Base-by-base conservation (phyloP, 37 sponge, comb jelly and placozoan genomes). In the Theonella swinhoei region DNA sequence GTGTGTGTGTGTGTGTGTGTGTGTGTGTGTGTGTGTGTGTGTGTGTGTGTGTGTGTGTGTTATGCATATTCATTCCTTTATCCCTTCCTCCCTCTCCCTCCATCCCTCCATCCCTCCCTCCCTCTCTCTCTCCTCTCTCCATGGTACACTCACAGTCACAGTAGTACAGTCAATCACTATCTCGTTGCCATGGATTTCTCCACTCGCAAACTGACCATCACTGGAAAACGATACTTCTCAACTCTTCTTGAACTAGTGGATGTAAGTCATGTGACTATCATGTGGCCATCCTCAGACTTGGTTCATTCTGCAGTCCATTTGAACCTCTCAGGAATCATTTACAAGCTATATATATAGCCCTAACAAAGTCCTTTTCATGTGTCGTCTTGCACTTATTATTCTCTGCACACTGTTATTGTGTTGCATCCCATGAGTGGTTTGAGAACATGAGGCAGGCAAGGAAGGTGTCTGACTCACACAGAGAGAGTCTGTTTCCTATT, bases 171-270 rank as follows among this genome's bases (percentile, higher is more conserved):
- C 24, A 30, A 70, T 2, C 93, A 93, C 74, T 93, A 88, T 65
- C 75, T 93, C 68, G 66, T 93, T 32, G 93, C 89, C 62, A 88
- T 76, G 61, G 77, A 88, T 40, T 61, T 69, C 60, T 80, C 75
- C 70, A 88, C 69, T 5, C 39, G 80, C 14, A 66, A 77, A 39
- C n/a, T 93, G 29, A 88, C 93, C 39, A 69, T 89, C 40, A 62
- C 78, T 84, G 90, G 85, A 37, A 64, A 75, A 58, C 83, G 47
- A 11, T 84, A 68, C 70, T 79, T 78, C 40, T 20, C 65, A 3
- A 80, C 74, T 61, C 75, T 84, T 54, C 74, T 74, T 0, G 76
- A 68, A 0, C 85, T 89, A 28, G 78, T 88, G 11, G 38, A 80
- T 73, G 91, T 90, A n/a, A 72, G 74, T 35, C 61, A 72, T 34